Evolutionary conservation across 92 coral and sea anemone species (phyloP).

Genomic region (Heliopora coerulea): DNA sequence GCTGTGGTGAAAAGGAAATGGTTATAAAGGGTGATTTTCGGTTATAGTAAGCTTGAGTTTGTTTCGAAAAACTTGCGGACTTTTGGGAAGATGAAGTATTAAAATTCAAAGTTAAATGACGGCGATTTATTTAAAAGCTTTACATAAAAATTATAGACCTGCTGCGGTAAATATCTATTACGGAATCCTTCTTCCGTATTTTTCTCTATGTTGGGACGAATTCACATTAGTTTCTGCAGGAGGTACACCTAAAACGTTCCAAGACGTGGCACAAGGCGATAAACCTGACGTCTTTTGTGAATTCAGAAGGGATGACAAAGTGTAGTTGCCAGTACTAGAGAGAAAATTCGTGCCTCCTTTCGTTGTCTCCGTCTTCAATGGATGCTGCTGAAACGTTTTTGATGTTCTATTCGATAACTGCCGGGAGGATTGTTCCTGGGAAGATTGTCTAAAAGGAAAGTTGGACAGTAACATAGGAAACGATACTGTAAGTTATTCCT

Average conservation of each 20-base stretch:
- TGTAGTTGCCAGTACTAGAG: slow-evolving; percentile 68
- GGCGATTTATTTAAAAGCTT: slow-evolving; percentile 67
- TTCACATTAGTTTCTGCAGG: slow-evolving; percentile 4
- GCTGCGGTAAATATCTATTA: slow-evolving; percentile 44
- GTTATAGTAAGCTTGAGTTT: no score
- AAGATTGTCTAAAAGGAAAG: not conserved
- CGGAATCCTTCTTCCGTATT: slow-evolving; percentile 42
- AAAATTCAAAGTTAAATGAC: no score
- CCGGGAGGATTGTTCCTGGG: slow-evolving; percentile 8
- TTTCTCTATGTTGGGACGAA: not conserved
- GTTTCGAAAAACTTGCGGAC: no score
- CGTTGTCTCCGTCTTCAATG: not conserved
- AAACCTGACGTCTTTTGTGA: not conserved
- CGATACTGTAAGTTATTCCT: no score
- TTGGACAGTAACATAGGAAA: no score
- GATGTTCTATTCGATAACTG: slow-evolving; percentile 13
- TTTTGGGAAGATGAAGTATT: no score
- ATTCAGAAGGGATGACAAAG: slow-evolving; percentile 63
- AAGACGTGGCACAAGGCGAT: slow-evolving; percentile 61
- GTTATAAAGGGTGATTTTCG: no score
- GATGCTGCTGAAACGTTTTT: not conserved
- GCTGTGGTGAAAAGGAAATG: no score
- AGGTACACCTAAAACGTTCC: slow-evolving; percentile 94
- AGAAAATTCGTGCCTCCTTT: not conserved
- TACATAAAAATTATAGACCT: slow-evolving; percentile 66